phyloP scores from a whole-genome alignment of 2,888 invertebrate species.

The Microctonus aethiopoides region DNA sequence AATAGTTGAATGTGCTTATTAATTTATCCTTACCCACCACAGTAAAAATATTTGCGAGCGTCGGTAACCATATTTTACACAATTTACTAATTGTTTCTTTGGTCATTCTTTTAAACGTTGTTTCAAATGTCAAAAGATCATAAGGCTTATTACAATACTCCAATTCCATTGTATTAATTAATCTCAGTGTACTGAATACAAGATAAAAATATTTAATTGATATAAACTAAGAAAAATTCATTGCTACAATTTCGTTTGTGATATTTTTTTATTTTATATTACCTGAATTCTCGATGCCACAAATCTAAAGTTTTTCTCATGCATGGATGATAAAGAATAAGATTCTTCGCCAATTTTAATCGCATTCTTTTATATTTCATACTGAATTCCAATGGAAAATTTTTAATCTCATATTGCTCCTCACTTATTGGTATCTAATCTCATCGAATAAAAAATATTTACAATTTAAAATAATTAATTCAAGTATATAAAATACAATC shows the following conservation, averaged over 20 bases:
- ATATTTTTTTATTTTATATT: constrained; percentile 39
- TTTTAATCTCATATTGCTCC: constrained; percentile 44
- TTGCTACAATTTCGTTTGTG: background rate
- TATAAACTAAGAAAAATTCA: background rate
- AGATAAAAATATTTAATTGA: background rate
- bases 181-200: constrained; percentile 71
- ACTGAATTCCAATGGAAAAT: constrained; percentile 43
- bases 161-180: constrained; percentile 73
- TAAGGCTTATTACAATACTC: constrained; percentile 74
- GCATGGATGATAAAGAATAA: constrained; percentile 84
- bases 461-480: background rate
- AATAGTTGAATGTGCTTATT: background rate
- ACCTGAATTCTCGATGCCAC: constrained; percentile 85
- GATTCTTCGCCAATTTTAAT: constrained; percentile 70
- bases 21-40: constrained; percentile 64
- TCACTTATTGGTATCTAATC: constrained; percentile 37
- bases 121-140: constrained; percentile 75
- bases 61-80: constrained; percentile 75
- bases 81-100: constrained; percentile 77
- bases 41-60: constrained; percentile 73
- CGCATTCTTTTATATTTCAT: constrained; percentile 58
- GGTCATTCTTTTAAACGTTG: constrained; percentile 71
- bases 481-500: background rate
- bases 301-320: constrained; percentile 82
- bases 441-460: constrained; percentile 1